Base-by-base conservation (phyloP, 2,113 vertebrate genomes). In the Acrocephalus kingi region DNA sequence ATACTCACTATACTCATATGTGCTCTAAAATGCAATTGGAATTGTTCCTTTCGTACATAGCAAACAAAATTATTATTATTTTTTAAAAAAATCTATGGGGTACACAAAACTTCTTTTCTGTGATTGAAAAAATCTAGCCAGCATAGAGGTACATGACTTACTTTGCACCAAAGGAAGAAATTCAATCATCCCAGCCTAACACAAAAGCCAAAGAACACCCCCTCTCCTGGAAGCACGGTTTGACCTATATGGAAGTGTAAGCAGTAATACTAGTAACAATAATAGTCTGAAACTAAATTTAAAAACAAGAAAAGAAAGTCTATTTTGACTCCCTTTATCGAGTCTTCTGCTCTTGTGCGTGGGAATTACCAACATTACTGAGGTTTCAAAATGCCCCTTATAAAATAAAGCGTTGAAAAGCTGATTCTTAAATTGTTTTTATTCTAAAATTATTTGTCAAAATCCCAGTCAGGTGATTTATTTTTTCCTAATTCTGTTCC, bases 231-330 rank as follows among this genome's bases (percentile, higher is more conserved):
- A 62, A 87, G 64, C 39, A 31, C 3, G 2, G 2, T 77, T 71
- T 87, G 22, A 45, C 5, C 3, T 66, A 16, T 64, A 30, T 87
- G 28, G 33, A 95, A 66, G 11, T 59, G 12, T 52, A 49, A 76
- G 9, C 18, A 75, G 18, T 48, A 39, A 71, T n/a, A n/a, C 19
- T 39, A 28, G 19, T 13, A n/a, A 17, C 48, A 56, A n/a, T 55
- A 67, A 28, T 10, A 37, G 7, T 41, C 13, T 37, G 28, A 43
- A 61, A n/a, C 3, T 12, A 48, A 49, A 31, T 10, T 14, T 4
- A 1, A 3, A 6, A 19, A 15, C 17, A 15, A 30, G 7, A 25
- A 11, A 33, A 58, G 20, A 2, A 31, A 7, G 2, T 35, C 2
- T 45, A 12, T 45, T 88, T 68, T 30, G 19, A 2, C n/a, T 66